These are phyloP conservation scores for Calephelis nemesis DNA, from an alignment of 1,140 invertebrate genomes.

Conservation along the genomic window DNA sequence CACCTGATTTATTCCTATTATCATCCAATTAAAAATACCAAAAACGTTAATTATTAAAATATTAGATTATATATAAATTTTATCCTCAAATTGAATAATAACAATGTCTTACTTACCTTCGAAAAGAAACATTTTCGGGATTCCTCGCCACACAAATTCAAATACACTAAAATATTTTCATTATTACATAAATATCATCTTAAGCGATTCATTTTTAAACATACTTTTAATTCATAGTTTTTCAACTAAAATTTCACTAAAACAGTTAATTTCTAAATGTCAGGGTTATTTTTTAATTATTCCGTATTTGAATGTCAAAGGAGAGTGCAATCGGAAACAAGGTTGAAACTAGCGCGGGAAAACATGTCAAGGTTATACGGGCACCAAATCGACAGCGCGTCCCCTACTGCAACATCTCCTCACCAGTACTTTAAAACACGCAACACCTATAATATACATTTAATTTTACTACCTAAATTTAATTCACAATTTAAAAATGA, in stretches of 20 bases:
- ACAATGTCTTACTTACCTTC: slow-evolving; percentile 50
- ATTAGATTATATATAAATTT: too few species aligned
- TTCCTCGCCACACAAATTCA: slow-evolving; percentile 25
- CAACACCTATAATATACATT: neutral
- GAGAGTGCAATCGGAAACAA: slow-evolving; percentile 72
- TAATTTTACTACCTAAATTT: slow-evolving; percentile 23
- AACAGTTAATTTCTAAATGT: slow-evolving; percentile 5
- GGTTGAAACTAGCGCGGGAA: slow-evolving; percentile 70
- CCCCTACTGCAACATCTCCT: slow-evolving; percentile 59
- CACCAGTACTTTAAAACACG: slow-evolving; percentile 25
- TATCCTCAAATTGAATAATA: too few species aligned
- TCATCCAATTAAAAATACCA: too few species aligned
- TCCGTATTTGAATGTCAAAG: slow-evolving; percentile 55
- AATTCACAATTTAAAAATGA: neutral
- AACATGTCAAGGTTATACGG: slow-evolving; percentile 73
- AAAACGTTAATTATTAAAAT: too few species aligned
- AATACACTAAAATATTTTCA: slow-evolving; percentile 43
- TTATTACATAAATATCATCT: slow-evolving; percentile 22
- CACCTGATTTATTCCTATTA: too few species aligned
- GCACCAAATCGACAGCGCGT: slow-evolving; percentile 56
- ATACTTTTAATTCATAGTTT: neutral
- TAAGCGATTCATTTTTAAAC: slow-evolving; percentile 9
- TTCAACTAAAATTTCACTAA: neutral
- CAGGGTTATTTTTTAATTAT: slow-evolving; percentile 15
- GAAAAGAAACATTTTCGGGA: slow-evolving; percentile 51